Percentiles rank a stretch among this genome's conserved stretches.
Evolutionary conservation across 2,888 invertebrate genomes (phyloP).

Genomic region (Himalopsyche japonica): DNA sequence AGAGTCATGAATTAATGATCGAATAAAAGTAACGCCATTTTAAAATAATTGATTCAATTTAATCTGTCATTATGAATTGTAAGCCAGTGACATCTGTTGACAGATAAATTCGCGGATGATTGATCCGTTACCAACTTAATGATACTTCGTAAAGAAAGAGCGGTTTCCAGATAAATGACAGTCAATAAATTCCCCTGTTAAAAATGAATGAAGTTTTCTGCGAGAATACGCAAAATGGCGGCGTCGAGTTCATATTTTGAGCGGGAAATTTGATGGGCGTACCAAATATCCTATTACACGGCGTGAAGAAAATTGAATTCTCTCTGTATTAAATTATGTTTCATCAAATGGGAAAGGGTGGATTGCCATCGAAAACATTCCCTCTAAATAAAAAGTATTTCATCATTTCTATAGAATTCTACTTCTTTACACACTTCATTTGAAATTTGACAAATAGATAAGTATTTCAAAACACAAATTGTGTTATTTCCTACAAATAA

Average conservation of each 20-base stretch:
- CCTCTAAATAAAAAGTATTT: neutral
- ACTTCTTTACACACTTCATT: neutral
- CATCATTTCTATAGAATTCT: neutral
- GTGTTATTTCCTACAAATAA: no score
- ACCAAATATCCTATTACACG: constrained; percentile 26
- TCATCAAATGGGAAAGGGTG: constrained; percentile 1
- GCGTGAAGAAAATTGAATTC: constrained; percentile 20
- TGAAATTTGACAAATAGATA: neutral
- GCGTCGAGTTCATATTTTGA: neutral
- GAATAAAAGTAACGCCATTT: no score
- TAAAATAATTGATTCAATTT: no score
- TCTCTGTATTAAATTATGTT: constrained; percentile 10
- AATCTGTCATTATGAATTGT: neutral
- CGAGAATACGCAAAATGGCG: neutral
- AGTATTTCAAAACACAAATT: no score
- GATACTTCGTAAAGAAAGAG: neutral
- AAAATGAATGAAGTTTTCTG: neutral
- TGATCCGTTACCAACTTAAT: neutral
- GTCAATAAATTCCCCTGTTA: neutral
- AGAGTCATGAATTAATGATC: no score
- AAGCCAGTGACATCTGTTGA: neutral
- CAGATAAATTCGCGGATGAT: neutral
- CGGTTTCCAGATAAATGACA: neutral
- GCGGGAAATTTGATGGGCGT: constrained; percentile 27
- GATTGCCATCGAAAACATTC: neutral